phyloP scores from a whole-genome alignment of 2,797 vertebrate genomes.

The Rhinella marina region DNA sequence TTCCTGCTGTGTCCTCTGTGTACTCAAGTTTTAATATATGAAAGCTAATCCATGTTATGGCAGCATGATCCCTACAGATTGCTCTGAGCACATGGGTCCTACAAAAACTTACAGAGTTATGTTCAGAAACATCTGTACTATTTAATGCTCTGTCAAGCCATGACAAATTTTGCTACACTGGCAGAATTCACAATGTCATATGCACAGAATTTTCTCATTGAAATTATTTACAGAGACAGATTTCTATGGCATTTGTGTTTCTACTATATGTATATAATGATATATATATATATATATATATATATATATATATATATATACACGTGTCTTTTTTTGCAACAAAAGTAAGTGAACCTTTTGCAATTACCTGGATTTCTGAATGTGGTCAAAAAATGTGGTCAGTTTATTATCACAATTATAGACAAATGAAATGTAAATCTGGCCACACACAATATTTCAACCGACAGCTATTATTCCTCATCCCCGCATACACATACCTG shows the following conservation, averaged over 20 bases:
- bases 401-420: background rate
- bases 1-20: constrained; percentile 39
- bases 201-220: constrained; percentile 22
- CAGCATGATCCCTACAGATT: constrained; percentile 50
- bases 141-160: constrained; percentile 56
- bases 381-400: background rate
- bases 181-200: constrained; percentile 34
- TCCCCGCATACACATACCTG: too few species aligned
- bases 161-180: constrained; percentile 44
- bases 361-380: too few species aligned
- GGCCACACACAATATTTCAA: too few species aligned
- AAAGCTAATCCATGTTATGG: constrained; percentile 40
- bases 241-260: background rate
- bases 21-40: constrained; percentile 53
- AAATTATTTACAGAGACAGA: constrained; percentile 9
- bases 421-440: too few species aligned
- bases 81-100: constrained; percentile 41
- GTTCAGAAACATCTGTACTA: constrained; percentile 57
- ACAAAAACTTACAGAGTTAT: constrained; percentile 38
- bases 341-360: too few species aligned
- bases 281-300: background rate
- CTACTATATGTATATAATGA: background rate
- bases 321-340: too few species aligned
- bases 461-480: too few species aligned
- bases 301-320: background rate